Evolutionary conservation across 2,797 vertebrate genomes (phyloP), one percentile per base, ranked within the genome.

Genomic region (Eremophila alpestris): DNA sequence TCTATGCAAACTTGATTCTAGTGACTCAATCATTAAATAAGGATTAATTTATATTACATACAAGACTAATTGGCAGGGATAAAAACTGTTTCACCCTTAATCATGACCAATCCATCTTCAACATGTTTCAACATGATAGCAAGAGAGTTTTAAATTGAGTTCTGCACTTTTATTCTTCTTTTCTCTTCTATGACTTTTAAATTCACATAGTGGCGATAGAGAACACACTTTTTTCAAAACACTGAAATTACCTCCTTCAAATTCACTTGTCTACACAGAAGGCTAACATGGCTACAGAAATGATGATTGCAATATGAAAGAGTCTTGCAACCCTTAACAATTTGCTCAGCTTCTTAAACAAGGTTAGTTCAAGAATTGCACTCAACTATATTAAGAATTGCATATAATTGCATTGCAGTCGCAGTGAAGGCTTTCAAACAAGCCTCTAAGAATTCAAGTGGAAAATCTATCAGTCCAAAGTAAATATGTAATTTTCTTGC

Each of bases 21-120:
- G 88, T 76, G 32, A 88, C 24, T 62, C n/a, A 88, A 9, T 95
- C 30, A 87, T 95, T 96, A 90, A 94, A 74, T 83, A 73, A 83
- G 30, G 76, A 90, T 91, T 88, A 71, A 75, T 88, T 83, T 93
- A 34, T 92, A 84, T 82, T 78, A 83, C 91, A 69, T 54, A 41
- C n/a, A 34, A 74, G 52, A 73, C 73, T 83, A 91, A 87, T 91
- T 76, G n/a, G 22, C 59, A 58, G 19, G 43, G 43, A 73, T 91
- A 82, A 83, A 54, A 54, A 63, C 51, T 75, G 5, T 87, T 90
- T 76, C 59, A 87, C 58, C 40, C 79, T 86, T 94, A 60, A 78
- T 86, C 69, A 84, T 18, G 16, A 67, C 36, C 16, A 41, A 75
- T 51, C 24, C 23, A 55, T 89, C 43, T 90, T 91, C 36, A 73